phyloP scores from a whole-genome alignment of 2,113 vertebrate genomes.

The Tupaia tana region DNA sequence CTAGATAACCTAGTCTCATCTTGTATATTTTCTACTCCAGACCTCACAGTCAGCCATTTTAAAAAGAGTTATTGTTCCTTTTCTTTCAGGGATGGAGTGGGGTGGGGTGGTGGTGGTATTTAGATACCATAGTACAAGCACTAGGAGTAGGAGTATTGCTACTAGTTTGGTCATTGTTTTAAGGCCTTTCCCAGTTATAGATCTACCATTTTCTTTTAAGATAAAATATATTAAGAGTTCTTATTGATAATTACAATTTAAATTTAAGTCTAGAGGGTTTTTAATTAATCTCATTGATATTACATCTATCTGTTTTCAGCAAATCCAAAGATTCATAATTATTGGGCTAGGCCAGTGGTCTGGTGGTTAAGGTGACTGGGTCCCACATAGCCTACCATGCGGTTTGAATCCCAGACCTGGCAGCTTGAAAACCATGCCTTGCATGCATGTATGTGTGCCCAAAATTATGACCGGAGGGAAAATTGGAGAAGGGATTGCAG shows the following conservation, averaged over 20 bases:
- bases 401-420: no score
- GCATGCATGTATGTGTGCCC: no score
- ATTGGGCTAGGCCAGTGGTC: no score
- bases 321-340: not conserved
- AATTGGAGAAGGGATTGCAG: no score
- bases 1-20: not conserved
- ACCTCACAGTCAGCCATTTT: not conserved
- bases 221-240: not conserved
- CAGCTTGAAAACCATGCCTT: no score
- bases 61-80: not conserved
- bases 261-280: not conserved
- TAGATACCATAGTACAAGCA: not conserved
- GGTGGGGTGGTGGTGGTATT: not conserved
- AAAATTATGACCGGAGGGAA: no score
- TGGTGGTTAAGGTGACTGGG: no score
- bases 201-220: conserved; percentile 10
- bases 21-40: not conserved
- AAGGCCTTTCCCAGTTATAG: not conserved
- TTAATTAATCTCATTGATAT: not conserved
- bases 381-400: no score
- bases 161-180: not conserved
- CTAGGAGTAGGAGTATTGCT: not conserved
- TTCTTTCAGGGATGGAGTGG: not conserved
- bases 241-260: not conserved
- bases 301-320: not conserved